phyloP scores from a whole-genome alignment of 2,797 vertebrate genomes.

The Gambelia wislizenii region DNA sequence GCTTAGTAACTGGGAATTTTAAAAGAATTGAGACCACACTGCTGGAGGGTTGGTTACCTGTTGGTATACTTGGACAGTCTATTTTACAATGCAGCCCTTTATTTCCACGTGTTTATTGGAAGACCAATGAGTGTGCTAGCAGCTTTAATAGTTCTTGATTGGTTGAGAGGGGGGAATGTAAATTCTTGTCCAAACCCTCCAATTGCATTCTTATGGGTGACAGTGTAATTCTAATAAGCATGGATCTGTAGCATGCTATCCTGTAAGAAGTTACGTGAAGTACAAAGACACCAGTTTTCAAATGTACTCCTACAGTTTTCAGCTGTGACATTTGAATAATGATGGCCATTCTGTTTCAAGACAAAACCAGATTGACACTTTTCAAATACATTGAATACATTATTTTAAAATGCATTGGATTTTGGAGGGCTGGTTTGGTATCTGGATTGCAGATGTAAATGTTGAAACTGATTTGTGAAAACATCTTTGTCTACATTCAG shows the following conservation, averaged over 20 bases:
- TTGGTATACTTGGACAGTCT: not conserved
- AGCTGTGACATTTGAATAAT: no score
- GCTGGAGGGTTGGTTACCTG: not conserved
- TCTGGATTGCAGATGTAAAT: not conserved
- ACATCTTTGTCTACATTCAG: not conserved
- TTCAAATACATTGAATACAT: not conserved
- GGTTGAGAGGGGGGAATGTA: not conserved
- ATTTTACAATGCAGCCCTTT: not conserved
- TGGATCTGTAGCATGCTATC: not conserved
- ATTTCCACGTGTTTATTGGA: not conserved
- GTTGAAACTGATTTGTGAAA: not conserved
- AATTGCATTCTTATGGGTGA: not conserved
- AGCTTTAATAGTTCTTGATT: not conserved
- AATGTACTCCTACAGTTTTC: not conserved
- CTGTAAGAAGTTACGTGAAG: not conserved
- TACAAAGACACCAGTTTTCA: not conserved
- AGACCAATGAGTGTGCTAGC: not conserved
- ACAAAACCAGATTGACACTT: not conserved
- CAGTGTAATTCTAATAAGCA: not conserved
- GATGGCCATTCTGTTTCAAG: no score
- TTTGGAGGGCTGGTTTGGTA: not conserved
- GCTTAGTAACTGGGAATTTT: not conserved
- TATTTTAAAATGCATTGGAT: not conserved
- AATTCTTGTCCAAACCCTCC: not conserved
- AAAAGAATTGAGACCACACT: not conserved